A percentile compares a stretch with the other conserved stretches of the same genome.
Evolutionary conservation across 2,113 vertebrate genomes (phyloP).

Genomic region (Geococcyx californianus): DNA sequence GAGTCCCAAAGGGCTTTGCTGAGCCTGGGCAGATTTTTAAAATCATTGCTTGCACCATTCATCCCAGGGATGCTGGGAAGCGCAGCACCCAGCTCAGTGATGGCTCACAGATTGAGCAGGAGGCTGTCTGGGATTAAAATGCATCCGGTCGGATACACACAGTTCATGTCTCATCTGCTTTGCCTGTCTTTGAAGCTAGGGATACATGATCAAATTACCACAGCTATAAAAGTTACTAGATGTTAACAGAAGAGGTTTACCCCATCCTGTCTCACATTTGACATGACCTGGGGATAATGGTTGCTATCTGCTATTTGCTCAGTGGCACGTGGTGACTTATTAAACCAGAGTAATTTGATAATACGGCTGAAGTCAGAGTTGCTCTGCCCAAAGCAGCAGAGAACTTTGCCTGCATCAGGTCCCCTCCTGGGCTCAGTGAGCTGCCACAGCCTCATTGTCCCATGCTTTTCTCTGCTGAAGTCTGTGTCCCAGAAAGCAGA

Average conservation of each 20-base stretch:
- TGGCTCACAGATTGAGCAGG: not conserved
- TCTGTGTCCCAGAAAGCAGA: not conserved
- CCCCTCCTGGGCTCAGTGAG: not conserved
- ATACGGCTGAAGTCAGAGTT: not conserved
- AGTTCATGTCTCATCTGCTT: not conserved
- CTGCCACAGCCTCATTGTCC: not conserved
- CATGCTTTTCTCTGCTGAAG: not conserved
- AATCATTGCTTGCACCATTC: rapidly evolving
- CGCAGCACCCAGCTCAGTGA: not conserved
- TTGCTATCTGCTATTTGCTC: not conserved
- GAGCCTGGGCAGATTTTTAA: not conserved
- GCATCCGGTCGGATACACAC: not conserved
- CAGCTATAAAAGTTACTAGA: not conserved
- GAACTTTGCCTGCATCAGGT: not conserved
- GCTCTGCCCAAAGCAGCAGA: not conserved
- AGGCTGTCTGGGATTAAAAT: not conserved
- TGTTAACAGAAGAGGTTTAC: not conserved
- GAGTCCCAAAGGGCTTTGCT: not conserved
- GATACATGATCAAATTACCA: not conserved
- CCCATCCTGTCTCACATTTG: not conserved
- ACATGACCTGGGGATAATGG: not conserved
- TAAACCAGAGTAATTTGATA: not conserved
- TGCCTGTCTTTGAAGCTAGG: not conserved
- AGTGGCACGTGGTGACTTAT: not conserved
- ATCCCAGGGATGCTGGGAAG: not conserved